Conservation (phyloP, 1,140 invertebrate species). For the Sycophaga agraensis region DNA sequence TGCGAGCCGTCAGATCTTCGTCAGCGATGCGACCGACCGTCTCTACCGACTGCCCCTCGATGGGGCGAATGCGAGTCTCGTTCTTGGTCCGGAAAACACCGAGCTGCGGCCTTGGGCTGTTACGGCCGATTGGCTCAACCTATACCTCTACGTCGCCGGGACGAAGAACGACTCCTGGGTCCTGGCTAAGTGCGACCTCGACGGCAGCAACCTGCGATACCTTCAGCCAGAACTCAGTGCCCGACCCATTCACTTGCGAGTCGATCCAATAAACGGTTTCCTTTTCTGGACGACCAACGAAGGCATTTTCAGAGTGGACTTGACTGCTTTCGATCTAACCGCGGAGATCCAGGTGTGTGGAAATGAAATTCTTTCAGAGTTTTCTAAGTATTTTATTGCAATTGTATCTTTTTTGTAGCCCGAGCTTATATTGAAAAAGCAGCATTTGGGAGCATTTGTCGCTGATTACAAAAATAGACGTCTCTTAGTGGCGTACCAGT, state of each 20-base stretch:
- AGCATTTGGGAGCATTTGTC: slow-evolving; percentile 70
- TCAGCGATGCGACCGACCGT: slow-evolving; percentile 70
- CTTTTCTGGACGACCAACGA: slow-evolving; percentile 75
- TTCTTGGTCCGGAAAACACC: slow-evolving; percentile 62
- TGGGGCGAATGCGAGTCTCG: slow-evolving; percentile 50
- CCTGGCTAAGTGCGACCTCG: slow-evolving; percentile 73
- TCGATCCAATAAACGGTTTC: slow-evolving; percentile 91
- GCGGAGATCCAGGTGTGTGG: slow-evolving; percentile 61
- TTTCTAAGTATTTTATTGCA: slow-evolving; percentile 4
- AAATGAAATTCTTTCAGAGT: no score
- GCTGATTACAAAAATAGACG: slow-evolving; percentile 81
- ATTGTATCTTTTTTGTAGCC: slow-evolving; percentile 38
- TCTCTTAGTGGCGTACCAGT: slow-evolving; percentile 73
- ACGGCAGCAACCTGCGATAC: slow-evolving; percentile 68
- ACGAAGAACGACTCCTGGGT: slow-evolving; percentile 66
- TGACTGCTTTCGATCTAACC: slow-evolving; percentile 71
- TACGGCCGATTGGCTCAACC: slow-evolving; percentile 86
- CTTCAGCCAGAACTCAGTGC: slow-evolving; percentile 68
- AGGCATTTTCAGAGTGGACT: slow-evolving; percentile 77
- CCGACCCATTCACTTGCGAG: slow-evolving; percentile 75
- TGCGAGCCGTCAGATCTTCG: slow-evolving; percentile 68
- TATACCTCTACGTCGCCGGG: slow-evolving; percentile 77
- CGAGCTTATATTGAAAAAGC: slow-evolving; percentile 62
- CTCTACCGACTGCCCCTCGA: slow-evolving; percentile 61
- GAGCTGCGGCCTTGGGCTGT: slow-evolving; percentile 67